Conservation (phyloP, 2,797 vertebrate species). For the Enteromius afrohamiltoni region DNA sequence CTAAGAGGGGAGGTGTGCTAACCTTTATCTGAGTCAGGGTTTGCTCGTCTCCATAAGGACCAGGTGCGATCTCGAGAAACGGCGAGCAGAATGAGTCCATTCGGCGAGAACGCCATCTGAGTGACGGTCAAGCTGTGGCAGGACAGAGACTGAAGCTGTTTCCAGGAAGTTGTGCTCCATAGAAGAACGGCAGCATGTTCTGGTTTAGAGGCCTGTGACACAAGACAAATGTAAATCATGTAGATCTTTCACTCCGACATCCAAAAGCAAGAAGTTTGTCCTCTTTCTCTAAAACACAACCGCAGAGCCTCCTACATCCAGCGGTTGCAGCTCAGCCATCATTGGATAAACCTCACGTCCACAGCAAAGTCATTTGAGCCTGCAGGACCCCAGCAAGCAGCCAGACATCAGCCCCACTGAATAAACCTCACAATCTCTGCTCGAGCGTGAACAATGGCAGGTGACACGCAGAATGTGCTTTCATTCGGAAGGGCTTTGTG, state of each 20-base stretch:
- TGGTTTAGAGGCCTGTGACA: conserved; percentile 87
- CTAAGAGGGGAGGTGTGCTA: conserved; percentile 48
- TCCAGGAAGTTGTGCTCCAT: conserved; percentile 90
- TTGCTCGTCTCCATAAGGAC: conserved; percentile 89
- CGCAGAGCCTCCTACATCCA: not conserved
- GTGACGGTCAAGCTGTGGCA: conserved; percentile 95
- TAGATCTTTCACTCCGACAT: not conserved
- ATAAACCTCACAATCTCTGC: conserved; percentile 32
- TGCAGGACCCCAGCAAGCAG: conserved; percentile 1
- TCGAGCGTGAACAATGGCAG: conserved; percentile 18
- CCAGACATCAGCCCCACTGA: not conserved
- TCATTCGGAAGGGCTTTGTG: conserved; percentile 31
- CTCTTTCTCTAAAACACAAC: not conserved
- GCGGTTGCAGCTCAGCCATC: not conserved
- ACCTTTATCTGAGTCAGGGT: conserved; percentile 76
- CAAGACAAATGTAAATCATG: not conserved
- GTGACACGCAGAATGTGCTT: conserved; percentile 52
- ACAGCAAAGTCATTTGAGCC: conserved; percentile 46
- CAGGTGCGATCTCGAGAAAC: conserved; percentile 96
- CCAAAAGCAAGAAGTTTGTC: not conserved
- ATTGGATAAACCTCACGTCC: conserved; percentile 9
- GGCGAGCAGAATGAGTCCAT: conserved; percentile 85
- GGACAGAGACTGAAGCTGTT: conserved; percentile 86
- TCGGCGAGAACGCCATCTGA: conserved; percentile 93
- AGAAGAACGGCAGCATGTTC: conserved; percentile 92